Base-by-base conservation (phyloP, 2,113 vertebrate species). In the Cryptotis parvus region DNA sequence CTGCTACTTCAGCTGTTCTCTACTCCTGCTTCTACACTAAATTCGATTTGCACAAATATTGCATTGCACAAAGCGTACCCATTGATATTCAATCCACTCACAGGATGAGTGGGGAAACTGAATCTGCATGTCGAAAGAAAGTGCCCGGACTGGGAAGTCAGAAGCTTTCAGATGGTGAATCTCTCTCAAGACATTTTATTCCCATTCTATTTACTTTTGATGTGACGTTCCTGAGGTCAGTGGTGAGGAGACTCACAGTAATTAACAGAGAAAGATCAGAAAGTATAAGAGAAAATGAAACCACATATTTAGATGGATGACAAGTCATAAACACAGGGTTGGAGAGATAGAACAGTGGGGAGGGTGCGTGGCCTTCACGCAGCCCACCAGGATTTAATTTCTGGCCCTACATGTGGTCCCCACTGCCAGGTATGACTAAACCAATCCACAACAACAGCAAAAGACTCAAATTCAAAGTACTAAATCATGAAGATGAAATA, bases 221-320 rank as follows among this genome's bases (percentile, higher is more conserved):
- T 52, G 65, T n/a, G 68, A 20, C 69, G 5, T 82, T 84, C 22
- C 33, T 27, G 26, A n/a, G 68, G 33, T 20, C 16, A 77, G 15
- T 5, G 18, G 66, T 39, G n/a, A 15, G 45, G 16, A 66, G 68
- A 80, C 9, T 83, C 20, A 66, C 39, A 43, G 80, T 29, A 52
- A 52, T 7, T 45, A 63, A 29, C 12, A 49, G 72, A 91, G 24
- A n/a, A 43, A 41, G 18, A 70, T 10, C n/a, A 75, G 18, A 35
- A 82, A 49, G 83, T 37, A 80, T 66, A 76, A 79, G 68, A 90
- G 39, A 89, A 84, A 69, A 80, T 27, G 33, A 11, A 4, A 10
- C 83, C 22, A 41, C 55, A 72, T 82, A n/a, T n/a, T 76, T 87
- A 82, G 37, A 31, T 74, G 39, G 75, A 66, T 35, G 35, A 69